Evolutionary conservation across 2,888 invertebrate species (phyloP).

Genomic region (Abscondita cerata): DNA sequence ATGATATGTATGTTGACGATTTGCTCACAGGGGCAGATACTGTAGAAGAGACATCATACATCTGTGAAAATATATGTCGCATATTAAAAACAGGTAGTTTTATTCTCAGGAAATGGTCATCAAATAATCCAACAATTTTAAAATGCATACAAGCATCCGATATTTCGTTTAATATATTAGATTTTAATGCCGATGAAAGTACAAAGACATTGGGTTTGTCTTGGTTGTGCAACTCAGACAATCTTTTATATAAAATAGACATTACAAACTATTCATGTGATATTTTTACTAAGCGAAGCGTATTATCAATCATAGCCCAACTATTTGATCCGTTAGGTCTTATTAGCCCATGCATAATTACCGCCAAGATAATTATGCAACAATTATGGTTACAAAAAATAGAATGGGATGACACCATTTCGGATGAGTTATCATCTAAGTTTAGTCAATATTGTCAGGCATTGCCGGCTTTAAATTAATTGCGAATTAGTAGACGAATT

Average conservation of each 20-base stretch:
- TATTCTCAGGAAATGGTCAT: constrained; percentile 17
- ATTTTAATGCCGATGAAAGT: no score
- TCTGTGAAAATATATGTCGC: no score
- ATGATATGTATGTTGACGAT: constrained; percentile 28
- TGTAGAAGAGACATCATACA: background rate
- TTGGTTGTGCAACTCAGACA: constrained; percentile 23
- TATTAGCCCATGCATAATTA: constrained; percentile 13
- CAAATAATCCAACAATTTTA: constrained; percentile 16
- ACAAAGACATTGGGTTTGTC: constrained; percentile 23
- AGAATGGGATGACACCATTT: constrained; percentile 25
- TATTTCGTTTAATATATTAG: no score
- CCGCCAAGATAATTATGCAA: constrained; percentile 24
- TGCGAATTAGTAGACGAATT: constrained; percentile 9
- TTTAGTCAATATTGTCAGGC: constrained; percentile 14
- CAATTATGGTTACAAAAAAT: constrained; percentile 20
- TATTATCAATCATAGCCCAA: constrained; percentile 19
- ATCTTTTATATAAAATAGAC: constrained; percentile 5
- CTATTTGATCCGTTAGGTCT: constrained; percentile 25
- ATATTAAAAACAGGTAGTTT: no score
- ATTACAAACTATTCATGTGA: no score
- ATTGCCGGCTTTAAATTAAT: constrained; percentile 2
- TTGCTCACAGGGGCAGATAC: constrained; percentile 16
- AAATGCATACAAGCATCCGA: background rate
- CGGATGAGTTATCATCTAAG: background rate
- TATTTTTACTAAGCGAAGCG: constrained; percentile 21